Conservation (phyloP, 2,888 invertebrate genomes). For the Drosophila anceps region DNA sequence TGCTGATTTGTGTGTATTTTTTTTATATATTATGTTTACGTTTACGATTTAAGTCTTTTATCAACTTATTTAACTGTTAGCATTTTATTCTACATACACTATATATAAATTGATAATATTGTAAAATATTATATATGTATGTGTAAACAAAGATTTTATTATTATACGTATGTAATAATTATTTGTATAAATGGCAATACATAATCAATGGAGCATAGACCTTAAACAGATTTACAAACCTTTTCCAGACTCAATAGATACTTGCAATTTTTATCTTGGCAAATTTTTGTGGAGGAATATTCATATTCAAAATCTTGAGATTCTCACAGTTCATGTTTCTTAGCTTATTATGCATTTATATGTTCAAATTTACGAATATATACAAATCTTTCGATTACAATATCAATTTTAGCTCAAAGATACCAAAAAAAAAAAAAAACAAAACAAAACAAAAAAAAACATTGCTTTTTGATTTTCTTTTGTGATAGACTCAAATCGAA, state of each 20-base stretch:
- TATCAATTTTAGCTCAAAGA: conserved; percentile 66
- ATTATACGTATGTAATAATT: conserved; percentile 55
- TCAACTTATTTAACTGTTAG: conserved; percentile 68
- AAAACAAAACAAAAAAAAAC: conserved; percentile 22
- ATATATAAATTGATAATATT: conserved; percentile 61
- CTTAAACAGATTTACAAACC: conserved; percentile 19
- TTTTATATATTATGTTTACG: conserved; percentile 57
- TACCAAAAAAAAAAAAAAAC: conserved; percentile 54
- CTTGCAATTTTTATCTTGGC: conserved; percentile 22
- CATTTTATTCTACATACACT: conserved; percentile 37
- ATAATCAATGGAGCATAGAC: conserved; percentile 14
- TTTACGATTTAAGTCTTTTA: conserved; percentile 62
- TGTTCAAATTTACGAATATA: conserved; percentile 12
- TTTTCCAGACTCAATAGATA: conserved; percentile 39
- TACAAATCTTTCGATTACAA: conserved; percentile 38
- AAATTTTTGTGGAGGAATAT: conserved; percentile 34
- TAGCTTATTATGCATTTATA: conserved; percentile 58
- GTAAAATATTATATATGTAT: conserved; percentile 71
- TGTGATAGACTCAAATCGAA: conserved; percentile 67
- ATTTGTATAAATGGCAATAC: conserved; percentile 58
- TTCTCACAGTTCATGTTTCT: conserved; percentile 30
- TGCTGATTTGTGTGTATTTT: conserved; percentile 46
- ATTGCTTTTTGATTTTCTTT: conserved; percentile 53
- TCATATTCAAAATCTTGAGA: conserved; percentile 12
- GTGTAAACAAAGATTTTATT: conserved; percentile 76